Evolutionary conservation across 2,113 vertebrate species (phyloP), one percentile per base, ranked within the genome.

Genomic region (Pseudorectes ferrugineus): DNA sequence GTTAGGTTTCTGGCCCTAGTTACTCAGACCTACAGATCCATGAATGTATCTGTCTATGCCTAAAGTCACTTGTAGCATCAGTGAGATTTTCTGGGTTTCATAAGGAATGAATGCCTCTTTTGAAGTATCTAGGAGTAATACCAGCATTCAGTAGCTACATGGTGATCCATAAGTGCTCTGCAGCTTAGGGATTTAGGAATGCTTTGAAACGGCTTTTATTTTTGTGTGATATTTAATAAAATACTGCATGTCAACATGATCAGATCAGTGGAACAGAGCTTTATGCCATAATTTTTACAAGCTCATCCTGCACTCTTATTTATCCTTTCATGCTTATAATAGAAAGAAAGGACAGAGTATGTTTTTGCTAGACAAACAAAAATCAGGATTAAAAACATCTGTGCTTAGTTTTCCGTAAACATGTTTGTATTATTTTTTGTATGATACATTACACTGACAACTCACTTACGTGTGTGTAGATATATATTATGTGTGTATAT

Each of bases 401-500:
- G 1, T 59, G 16, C 23, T 62, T 14, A 57, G 38, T 33, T 88
- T 75, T 85, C 23, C 2, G 0, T 45, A 31, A 55, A 66, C 9
- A 10, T 19, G 12, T 59, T 62, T 24, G 8, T 51, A 12, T 19
- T 73, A 24, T 42, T 87, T 67, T 38, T 61, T 65, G 3, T 58
- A 18, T 31, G 15, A 26, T 48, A 15, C 6, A 36, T 57, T 28
- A 40, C 19, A 51, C 10, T 70, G 28, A 13, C 40, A 76, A 35
- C 10, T 86, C 63, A 15, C 5, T 19, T 40, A 4, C 3, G 1
- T 21, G 23, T 35, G 16, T 54, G 13, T 36, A 35, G 13, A 11
- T 26, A 3, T 1, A 2, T 51, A 2, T 42, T 35, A 1, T 26
- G 0, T 51, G 0, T 63, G 1, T 85, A 0, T 55, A 1, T 46